These are phyloP conservation scores for Itoplectis maculator DNA, from an alignment of 2,888 invertebrate species.

Conservation along the genomic window DNA sequence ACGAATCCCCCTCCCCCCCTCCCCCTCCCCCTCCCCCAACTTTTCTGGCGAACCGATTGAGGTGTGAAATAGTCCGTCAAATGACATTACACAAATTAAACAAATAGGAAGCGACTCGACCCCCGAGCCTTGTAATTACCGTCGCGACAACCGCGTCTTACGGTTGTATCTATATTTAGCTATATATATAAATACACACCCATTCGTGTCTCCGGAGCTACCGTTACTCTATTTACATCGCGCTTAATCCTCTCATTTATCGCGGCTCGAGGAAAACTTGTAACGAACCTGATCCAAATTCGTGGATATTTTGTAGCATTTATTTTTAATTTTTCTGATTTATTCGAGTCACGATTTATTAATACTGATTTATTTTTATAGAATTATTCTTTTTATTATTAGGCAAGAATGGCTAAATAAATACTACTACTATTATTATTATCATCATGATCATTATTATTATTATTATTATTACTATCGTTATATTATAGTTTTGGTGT, in stretches of 20 bases:
- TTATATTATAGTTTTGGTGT: not conserved
- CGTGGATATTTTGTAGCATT: not conserved
- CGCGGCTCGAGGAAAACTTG: slow-evolving; percentile 1
- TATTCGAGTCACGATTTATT: too few relatives aligned
- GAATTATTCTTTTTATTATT: too few relatives aligned
- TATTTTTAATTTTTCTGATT: too few relatives aligned
- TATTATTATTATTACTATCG: too few relatives aligned
- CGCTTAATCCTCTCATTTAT: slow-evolving; percentile 33
- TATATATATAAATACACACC: slow-evolving; percentile 14
- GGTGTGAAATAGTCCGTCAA: not conserved
- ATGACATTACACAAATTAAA: not conserved
- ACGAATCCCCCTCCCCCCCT: not conserved
- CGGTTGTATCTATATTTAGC: not conserved
- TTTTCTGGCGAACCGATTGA: not conserved
- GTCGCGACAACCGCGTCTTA: slow-evolving; percentile 12
- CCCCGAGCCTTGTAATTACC: not conserved
- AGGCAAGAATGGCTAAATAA: too few relatives aligned
- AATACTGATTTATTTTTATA: too few relatives aligned
- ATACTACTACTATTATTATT: too few relatives aligned
- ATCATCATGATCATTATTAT: too few relatives aligned
- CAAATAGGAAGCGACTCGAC: slow-evolving; percentile 30
- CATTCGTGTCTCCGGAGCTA: not conserved
- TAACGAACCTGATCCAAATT: slow-evolving; percentile 2
- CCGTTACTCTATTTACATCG: slow-evolving; percentile 34
- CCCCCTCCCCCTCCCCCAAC: not conserved